phyloP scores from a whole-genome alignment of 2,113 vertebrate genomes.

The Otocyon megalotis region DNA sequence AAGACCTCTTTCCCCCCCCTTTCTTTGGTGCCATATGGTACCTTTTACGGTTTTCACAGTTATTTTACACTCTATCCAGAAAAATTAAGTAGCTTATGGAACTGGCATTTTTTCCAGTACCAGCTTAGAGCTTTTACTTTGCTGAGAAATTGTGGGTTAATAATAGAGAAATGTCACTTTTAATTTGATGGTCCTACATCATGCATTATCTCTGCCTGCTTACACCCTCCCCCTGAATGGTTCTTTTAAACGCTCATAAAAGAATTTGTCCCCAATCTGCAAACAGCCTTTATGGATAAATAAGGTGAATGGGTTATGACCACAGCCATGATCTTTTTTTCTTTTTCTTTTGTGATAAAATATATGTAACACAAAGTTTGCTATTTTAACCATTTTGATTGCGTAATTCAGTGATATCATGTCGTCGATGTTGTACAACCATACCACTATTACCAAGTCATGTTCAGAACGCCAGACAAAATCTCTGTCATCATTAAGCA shows the following conservation, averaged over 20 bases:
- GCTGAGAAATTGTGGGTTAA: conserved; percentile 57
- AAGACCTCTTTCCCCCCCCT: not conserved
- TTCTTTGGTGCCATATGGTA: conserved; percentile 45
- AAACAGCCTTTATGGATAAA: not conserved
- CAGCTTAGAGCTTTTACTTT: conserved; percentile 53
- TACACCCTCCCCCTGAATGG: not conserved
- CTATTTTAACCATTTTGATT: not conserved
- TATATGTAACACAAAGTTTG: not conserved
- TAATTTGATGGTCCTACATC: not conserved
- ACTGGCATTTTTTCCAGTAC: conserved; percentile 47
- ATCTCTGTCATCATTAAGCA: not conserved
- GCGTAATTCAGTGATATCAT: not conserved
- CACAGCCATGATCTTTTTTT: not conserved
- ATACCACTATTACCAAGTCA: not conserved
- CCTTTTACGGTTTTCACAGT: conserved; percentile 63
- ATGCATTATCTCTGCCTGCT: conserved; percentile 35
- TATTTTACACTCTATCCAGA: conserved; percentile 58
- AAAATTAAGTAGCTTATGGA: conserved; percentile 64
- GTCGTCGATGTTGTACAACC: not conserved
- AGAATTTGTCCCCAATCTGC: not conserved
- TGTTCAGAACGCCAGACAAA: not conserved
- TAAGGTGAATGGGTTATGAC: not conserved
- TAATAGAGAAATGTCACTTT: conserved; percentile 62
- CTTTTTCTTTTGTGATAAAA: not conserved
- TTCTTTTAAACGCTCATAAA: not conserved